Percentiles rank a stretch among this genome's conserved stretches.
phyloP scores from a whole-genome alignment of 2,797 vertebrate species.

The Mus caroli region DNA sequence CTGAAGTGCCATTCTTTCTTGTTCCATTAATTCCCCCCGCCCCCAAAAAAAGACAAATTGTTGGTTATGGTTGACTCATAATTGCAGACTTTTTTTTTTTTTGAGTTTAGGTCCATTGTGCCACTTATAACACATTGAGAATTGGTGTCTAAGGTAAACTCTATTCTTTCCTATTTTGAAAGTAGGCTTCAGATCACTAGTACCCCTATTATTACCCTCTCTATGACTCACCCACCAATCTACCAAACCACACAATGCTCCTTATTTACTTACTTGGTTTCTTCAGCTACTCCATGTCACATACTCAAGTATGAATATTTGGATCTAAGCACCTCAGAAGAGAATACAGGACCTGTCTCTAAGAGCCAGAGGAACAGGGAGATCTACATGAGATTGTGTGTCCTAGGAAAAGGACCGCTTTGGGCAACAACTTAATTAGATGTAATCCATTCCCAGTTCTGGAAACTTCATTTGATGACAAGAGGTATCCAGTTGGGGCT shows the following conservation, averaged over 20 bases:
- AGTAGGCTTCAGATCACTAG: neutral
- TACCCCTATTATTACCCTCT: too few relatives aligned
- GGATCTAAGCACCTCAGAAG: neutral
- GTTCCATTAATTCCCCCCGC: constrained; percentile 51
- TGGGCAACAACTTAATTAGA: neutral
- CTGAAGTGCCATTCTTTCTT: neutral
- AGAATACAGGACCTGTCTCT: neutral
- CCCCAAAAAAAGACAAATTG: neutral
- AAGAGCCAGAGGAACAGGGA: neutral
- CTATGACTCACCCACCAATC: neutral
- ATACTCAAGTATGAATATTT: neutral
- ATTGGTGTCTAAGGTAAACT: neutral
- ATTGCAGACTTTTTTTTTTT: neutral
- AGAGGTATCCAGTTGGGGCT: neutral
- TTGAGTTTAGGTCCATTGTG: neutral
- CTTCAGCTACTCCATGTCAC: neutral
- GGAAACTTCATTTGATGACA: neutral
- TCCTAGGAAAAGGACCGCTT: neutral
- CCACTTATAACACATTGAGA: neutral
- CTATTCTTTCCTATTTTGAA: neutral
- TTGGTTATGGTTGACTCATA: neutral
- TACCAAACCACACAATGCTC: neutral
- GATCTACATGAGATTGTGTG: neutral
- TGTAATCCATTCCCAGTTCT: neutral
- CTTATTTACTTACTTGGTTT: neutral